phyloP scores from a whole-genome alignment of 2,113 vertebrate species.

The Boulengeromyrus knoepffleri region DNA sequence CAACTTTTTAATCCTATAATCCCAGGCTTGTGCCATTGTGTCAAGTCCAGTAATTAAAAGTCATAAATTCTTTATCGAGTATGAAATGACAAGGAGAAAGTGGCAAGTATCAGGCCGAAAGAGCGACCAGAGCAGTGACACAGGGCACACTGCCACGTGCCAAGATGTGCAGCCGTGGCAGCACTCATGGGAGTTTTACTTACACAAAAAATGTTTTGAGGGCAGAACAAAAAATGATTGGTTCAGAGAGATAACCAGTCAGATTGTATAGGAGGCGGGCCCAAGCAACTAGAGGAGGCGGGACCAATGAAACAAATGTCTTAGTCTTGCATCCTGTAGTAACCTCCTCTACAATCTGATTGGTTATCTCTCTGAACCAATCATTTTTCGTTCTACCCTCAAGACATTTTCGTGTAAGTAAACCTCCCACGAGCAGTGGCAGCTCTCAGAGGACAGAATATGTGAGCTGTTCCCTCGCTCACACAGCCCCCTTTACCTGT shows the following conservation, averaged over 20 bases:
- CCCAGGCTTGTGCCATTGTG: not conserved
- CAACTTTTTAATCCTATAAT: not conserved
- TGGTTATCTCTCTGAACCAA: not conserved
- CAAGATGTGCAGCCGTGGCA: no score
- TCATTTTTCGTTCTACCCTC: not conserved
- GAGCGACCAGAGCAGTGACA: not conserved
- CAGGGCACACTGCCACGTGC: not conserved
- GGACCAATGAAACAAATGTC: not conserved
- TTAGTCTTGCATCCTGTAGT: not conserved
- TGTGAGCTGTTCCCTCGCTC: not conserved
- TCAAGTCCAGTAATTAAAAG: constrained; percentile 1
- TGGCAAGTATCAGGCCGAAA: not conserved
- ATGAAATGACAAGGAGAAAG: not conserved
- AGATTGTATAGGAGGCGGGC: not conserved
- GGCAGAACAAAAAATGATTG: not conserved
- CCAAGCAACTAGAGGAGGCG: not conserved
- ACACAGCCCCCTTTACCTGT: not conserved
- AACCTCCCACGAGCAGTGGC: not conserved
- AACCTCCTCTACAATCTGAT: not conserved
- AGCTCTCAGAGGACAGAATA: not conserved
- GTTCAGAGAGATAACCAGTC: not conserved
- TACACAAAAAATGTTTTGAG: not conserved
- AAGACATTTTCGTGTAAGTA: not conserved
- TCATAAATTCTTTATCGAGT: not conserved
- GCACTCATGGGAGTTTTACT: not conserved